Evolutionary conservation across 2,888 invertebrate genomes (phyloP).

Genomic region (Uropetala carovei): DNA sequence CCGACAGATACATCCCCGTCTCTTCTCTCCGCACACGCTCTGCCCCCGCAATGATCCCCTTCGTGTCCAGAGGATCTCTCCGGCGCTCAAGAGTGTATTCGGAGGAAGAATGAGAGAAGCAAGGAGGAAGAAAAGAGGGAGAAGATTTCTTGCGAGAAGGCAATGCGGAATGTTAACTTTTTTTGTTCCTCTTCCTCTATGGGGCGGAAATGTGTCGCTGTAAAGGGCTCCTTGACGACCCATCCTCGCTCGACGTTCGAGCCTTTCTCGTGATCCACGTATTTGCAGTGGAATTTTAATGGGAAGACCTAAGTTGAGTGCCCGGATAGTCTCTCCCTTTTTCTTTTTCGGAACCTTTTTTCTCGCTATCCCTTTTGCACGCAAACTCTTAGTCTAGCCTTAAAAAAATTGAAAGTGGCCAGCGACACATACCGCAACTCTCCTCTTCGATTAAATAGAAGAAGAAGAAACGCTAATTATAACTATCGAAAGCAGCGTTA

Average conservation of each 20-base stretch:
- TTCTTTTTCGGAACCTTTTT: background rate
- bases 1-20: background rate
- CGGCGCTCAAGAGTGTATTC: too few relatives aligned
- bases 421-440: too few relatives aligned
- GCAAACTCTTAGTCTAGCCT: background rate
- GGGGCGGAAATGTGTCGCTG: constrained; percentile 48
- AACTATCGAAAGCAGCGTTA: too few relatives aligned
- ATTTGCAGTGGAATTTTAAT: constrained; percentile 60
- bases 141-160: background rate
- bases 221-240: background rate
- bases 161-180: constrained; percentile 6
- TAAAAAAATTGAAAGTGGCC: background rate
- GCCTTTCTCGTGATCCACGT: constrained; percentile 29
- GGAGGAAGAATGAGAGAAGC: too few relatives aligned
- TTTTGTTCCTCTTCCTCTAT: background rate
- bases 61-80: background rate
- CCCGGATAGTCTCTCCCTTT: background rate
- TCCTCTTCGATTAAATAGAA: too few relatives aligned
- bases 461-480: too few relatives aligned
- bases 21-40: background rate
- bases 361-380: background rate
- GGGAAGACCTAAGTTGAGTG: constrained; percentile 43
- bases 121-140: too few relatives aligned
- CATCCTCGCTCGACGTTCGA: background rate
- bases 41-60: background rate